phyloP scores from a whole-genome alignment of 2,797 vertebrate genomes.

The Poecilia picta region DNA sequence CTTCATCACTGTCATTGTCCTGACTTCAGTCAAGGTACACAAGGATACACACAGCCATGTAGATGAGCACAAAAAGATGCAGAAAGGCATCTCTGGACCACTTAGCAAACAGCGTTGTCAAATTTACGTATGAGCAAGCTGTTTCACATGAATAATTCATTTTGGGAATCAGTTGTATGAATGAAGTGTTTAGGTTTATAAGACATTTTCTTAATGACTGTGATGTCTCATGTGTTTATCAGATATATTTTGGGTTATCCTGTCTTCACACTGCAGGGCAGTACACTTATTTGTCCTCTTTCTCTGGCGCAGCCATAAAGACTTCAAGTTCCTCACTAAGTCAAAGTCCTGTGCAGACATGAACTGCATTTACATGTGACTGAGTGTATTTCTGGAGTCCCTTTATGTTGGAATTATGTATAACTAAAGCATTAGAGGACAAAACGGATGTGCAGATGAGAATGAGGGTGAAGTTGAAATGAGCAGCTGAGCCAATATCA shows the following conservation, averaged over 20 bases:
- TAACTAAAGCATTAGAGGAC: slow-evolving; percentile 13
- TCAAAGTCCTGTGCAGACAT: slow-evolving; percentile 48
- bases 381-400: slow-evolving; percentile 58
- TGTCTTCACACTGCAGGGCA: slow-evolving; percentile 17
- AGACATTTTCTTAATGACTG: slow-evolving; percentile 17
- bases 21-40: slow-evolving; percentile 44
- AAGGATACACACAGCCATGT: slow-evolving; percentile 35
- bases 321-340: slow-evolving; percentile 58
- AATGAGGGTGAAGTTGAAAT: slow-evolving; percentile 50
- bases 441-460: slow-evolving; percentile 37
- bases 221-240: slow-evolving; percentile 25
- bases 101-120: slow-evolving; percentile 45
- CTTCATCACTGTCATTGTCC: slow-evolving; percentile 43
- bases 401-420: slow-evolving; percentile 72
- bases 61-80: slow-evolving; percentile 27
- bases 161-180: slow-evolving; percentile 26
- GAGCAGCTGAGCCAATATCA: slow-evolving; percentile 29
- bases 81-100: slow-evolving; percentile 36
- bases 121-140: slow-evolving; percentile 32
- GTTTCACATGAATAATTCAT: slow-evolving; percentile 50
- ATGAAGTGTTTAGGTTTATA: slow-evolving; percentile 16
- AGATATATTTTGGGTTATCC: neutral
- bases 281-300: neutral
- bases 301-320: slow-evolving; percentile 38
- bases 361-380: slow-evolving; percentile 63